phyloP scores from a whole-genome alignment of 2,888 invertebrate genomes.

The Trachelus iudaicus region DNA sequence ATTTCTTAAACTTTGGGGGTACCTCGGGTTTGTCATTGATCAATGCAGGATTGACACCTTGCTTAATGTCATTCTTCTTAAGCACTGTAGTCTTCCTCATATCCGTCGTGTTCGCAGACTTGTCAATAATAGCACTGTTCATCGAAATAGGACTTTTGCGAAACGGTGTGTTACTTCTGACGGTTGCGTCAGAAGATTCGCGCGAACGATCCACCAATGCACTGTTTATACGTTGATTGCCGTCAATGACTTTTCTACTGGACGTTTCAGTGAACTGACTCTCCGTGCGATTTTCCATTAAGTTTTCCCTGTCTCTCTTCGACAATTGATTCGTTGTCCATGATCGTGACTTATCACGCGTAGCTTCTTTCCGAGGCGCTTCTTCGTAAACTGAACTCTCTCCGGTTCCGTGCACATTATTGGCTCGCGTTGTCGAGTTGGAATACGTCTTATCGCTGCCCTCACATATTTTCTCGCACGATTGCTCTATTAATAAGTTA shows the following conservation, averaged over 20 bases:
- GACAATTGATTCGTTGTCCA: not conserved
- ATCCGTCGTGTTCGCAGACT: constrained; percentile 33
- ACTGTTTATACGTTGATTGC: constrained; percentile 25
- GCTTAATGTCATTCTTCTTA: constrained; percentile 38
- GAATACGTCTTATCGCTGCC: constrained; percentile 21
- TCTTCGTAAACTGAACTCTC: not conserved
- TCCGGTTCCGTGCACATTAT: not conserved
- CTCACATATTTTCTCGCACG: constrained; percentile 18
- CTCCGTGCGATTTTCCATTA: not conserved
- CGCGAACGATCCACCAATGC: constrained; percentile 30
- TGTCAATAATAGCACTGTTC: constrained; percentile 58
- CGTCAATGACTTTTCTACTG: not conserved
- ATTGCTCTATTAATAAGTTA: constrained; percentile 26
- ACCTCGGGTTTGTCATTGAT: constrained; percentile 50
- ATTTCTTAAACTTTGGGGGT: constrained; percentile 41
- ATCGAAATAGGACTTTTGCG: constrained; percentile 49
- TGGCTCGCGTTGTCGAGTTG: not conserved
- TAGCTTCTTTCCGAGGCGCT: not conserved
- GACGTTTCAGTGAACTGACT: not conserved
- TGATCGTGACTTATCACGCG: not conserved
- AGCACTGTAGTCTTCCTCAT: constrained; percentile 28
- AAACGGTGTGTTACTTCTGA: constrained; percentile 38
- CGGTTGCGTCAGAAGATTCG: constrained; percentile 20
- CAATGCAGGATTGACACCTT: constrained; percentile 55
- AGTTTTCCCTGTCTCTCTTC: not conserved